Percentiles rank a stretch among this genome's conserved stretches.
phyloP scores from a whole-genome alignment of 2,888 invertebrate genomes.

The Cantharis nigra region DNA sequence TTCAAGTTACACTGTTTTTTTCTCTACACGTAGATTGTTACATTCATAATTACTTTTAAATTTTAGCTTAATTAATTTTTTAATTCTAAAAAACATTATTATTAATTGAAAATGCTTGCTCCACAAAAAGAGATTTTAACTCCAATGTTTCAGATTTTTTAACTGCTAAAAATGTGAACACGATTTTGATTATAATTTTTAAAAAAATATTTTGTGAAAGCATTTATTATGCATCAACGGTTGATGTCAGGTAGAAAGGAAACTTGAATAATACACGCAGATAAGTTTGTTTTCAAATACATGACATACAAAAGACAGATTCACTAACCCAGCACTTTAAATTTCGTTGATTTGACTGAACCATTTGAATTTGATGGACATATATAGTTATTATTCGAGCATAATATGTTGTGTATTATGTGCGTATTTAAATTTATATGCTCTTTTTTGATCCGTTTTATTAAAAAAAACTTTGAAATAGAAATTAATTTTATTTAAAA shows the following conservation, averaged over 20 bases:
- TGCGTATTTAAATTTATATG: neutral
- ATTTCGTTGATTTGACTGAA: neutral
- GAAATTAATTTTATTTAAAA: neutral
- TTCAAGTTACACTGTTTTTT: neutral
- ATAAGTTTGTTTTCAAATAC: neutral
- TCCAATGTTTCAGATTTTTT: neutral
- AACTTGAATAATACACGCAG: neutral
- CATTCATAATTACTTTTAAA: too few relatives aligned
- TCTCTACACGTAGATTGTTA: neutral
- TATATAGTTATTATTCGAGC: too few relatives aligned
- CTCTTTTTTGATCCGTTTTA: neutral
- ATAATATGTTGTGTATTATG: neutral
- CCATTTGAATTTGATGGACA: neutral
- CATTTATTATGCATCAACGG: neutral
- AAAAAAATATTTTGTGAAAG: neutral
- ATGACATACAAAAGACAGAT: neutral
- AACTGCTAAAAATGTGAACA: too few relatives aligned
- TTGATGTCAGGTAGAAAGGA: neutral
- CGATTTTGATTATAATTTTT: neutral
- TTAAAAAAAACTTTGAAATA: neutral
- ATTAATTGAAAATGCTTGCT: neutral
- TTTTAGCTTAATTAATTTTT: neutral
- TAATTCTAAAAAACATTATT: neutral
- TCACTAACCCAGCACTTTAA: neutral
- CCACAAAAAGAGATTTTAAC: neutral